These are phyloP conservation scores for Listronotus bonariensis DNA, from an alignment of 1,140 invertebrate species.

Conservation along the genomic window DNA sequence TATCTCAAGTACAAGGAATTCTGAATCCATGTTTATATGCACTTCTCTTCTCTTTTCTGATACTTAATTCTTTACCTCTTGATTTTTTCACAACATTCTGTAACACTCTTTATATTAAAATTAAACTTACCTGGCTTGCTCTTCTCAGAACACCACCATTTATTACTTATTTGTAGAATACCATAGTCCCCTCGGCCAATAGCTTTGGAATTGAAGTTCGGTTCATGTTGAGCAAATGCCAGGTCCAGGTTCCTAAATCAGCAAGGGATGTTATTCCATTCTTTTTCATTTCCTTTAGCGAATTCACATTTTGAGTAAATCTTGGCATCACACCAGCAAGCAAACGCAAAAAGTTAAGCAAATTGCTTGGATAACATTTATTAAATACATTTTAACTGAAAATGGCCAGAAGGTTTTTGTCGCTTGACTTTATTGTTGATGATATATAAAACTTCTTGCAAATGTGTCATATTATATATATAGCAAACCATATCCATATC, in stretches of 20 bases:
- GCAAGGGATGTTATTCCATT: conserved; percentile 7
- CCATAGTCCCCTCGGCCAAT: conserved; percentile 37
- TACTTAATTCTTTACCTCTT: too few relatives aligned
- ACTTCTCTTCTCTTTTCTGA: too few relatives aligned
- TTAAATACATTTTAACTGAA: background rate
- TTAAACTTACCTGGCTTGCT: conserved; percentile 26
- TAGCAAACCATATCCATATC: too few relatives aligned
- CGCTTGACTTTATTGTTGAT: too few relatives aligned
- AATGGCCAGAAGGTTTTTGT: too few relatives aligned
- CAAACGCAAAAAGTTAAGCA: too few relatives aligned
- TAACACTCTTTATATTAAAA: too few relatives aligned
- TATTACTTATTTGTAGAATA: conserved; percentile 38
- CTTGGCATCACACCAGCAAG: conserved; percentile 14
- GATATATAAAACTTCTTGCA: too few relatives aligned
- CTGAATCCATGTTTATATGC: too few relatives aligned
- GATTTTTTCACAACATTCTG: too few relatives aligned
- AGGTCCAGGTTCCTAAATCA: conserved; percentile 36
- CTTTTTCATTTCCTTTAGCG: conserved; percentile 9
- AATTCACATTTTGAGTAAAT: conserved; percentile 33
- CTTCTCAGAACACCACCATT: conserved; percentile 37
- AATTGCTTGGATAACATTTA: background rate
- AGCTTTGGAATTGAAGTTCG: conserved; percentile 32
- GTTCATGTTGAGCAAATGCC: conserved; percentile 39
- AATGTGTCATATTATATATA: too few relatives aligned
- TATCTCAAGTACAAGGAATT: too few relatives aligned